Base-by-base conservation (phyloP, 2,888 invertebrate species). In the Lottia gigantea region DNA sequence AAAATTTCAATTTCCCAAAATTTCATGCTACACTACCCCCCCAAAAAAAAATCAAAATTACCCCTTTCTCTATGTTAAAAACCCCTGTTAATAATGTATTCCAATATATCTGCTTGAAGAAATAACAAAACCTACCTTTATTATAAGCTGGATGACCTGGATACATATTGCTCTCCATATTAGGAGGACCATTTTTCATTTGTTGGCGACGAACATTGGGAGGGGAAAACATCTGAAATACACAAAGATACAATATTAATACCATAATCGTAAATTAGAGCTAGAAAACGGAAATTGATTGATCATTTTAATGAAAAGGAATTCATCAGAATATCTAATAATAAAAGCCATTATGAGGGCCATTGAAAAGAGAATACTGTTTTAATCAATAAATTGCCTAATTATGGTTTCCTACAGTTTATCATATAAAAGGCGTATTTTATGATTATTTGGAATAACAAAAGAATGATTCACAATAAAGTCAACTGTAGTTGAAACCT, bases 221-320 rank as follows among this genome's bases (percentile, higher is more conserved):
- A 25, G 82, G 82, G 31, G 82, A 82, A 70, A 82, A 82, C 82
- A 82, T 82, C 82, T 82, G 79, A 65, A 73, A 64, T 31, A 31
- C 46, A 71, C 66, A 72, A n/a, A 46, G 1, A 16, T 23, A 55
- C 11, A n/a, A 16, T 19, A 0, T 55, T 55, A 55, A 55, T 19
- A 23, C 23, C 40, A 40, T 8, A 8, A 40, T 40, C 40, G 8
- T 40, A 8, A 8, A 40, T 40, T 40, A 40, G 7, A 11, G 40
- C 40, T 40, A 40, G 40, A 40, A 40, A 40, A 40, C 40, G 40
- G 40, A 40, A 40, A 40, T 40, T 40, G 40, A 40, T 40, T 40
- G 40, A 40, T 40, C 40, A 40, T 40, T 40, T 31, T 40, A 40
- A 40, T 40, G 40, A 40, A 40, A 40, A 40, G 40, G 11, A 40